Evolutionary conservation across 2,797 vertebrate genomes (phyloP), one percentile per base, ranked within the genome.

Genomic region (Todus mexicanus): DNA sequence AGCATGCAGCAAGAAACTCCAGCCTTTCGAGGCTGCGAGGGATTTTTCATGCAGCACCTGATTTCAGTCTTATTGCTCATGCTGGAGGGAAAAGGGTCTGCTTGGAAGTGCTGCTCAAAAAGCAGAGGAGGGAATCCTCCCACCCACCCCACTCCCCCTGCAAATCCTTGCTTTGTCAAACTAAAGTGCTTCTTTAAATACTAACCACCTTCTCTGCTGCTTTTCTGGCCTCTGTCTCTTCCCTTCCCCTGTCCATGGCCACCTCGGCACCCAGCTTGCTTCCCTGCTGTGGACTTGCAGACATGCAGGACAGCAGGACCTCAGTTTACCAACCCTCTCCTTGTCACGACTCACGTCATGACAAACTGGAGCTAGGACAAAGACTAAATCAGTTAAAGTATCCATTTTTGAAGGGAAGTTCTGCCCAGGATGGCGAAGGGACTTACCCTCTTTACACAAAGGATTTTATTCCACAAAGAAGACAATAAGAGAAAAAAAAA

Each of bases 121-220:
- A 35, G 1, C 11, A 10, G 5, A 1, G 6, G 5, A 7, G 13
- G 6, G 22, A n/a, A 37, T 9, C 12, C 10, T 63, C 16, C 25
- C 15, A 15, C 22, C 23, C 17, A 10, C 16, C 45, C 31, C 16
- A 5, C 3, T 38, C 3, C 3, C n/a, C 8, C 21, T 16, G 6
- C 20, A 40, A 21, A 57, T 37, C 15, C 37, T 10, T 10, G 16
- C 25, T 71, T 48, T 56, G 61, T 61, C 12, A 38, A 47, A 81
- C 42, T 68, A 29, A 90, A 88, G n/a, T 40, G 18, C 4, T 42
- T 10, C 33, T 77, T 38, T 51, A 77, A 71, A 65, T 74, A 57
- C 15, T 45, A 50, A 43, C 9, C 15, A 43, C 20, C 18, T 38
- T 53, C 38, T 56, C 0, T 0, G 23, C 31, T 75, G 45, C 31